Base-by-base conservation (phyloP, 2,113 vertebrate species). In the Sterrhoptilus dennistouni region DNA sequence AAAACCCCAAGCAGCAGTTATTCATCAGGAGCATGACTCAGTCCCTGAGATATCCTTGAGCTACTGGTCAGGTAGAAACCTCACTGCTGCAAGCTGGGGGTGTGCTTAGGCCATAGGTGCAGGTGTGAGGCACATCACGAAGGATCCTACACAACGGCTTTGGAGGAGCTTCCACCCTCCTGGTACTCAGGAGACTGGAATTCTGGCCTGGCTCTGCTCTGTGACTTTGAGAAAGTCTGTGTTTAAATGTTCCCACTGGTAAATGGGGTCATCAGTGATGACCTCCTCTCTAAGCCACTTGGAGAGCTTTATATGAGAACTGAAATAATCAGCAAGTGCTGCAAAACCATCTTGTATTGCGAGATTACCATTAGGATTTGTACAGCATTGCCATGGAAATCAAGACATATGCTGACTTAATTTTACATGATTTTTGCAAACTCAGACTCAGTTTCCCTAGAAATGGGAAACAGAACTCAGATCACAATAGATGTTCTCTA, bases 321-420 rank as follows among this genome's bases (percentile, higher is more conserved):
- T 25, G 36, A 77, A 86, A 80, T 42, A 45, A 70, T 31, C 24
- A 22, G 68, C 29, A 80, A 93, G 38, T 36, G 31, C 72, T 81
- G 79, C 64, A 66, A 40, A 27, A n/a, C 52, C 56, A 86, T 59
- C 82, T 87, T 79, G 35, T 40, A 86, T 5, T 17, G 5, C n/a
- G 14, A 74, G 79, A 88, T 78, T 68, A 71, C 60, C 28, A 25
- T 44, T 2, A 56, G 56, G 56, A 54, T 77, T 81, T 83, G 66
- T 52, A 77, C 33, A 74, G 33, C 68, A 47, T 80, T 88, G 44
- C 76, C 12, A 38, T 75, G 65, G 76, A 90, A 96, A 80, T 52
- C 21, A 42, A 92, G 79, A 74, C 68, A 77, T 65, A 54, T 47
- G 76, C 85, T 94, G 90, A 85, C 59, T 80, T 85, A 33, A 87